A percentile compares a stretch with the other conserved stretches of the same genome.
These are phyloP conservation scores for Channa striata DNA, from an alignment of 2,797 vertebrate genomes.

Conservation along the genomic window DNA sequence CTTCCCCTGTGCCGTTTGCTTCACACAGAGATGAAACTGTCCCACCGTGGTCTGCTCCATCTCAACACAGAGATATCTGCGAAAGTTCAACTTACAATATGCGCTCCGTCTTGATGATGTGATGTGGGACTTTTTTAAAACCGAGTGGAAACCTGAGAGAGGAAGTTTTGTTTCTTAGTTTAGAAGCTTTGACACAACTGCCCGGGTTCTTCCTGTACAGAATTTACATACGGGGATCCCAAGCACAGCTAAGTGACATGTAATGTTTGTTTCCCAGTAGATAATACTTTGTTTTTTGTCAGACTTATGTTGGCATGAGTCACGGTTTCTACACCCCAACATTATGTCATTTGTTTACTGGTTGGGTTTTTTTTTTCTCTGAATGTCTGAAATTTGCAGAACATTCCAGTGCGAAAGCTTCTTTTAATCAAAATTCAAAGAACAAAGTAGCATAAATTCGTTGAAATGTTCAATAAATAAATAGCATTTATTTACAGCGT, in stretches of 20 bases:
- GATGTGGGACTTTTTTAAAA: constrained; percentile 30
- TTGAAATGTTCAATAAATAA: constrained; percentile 24
- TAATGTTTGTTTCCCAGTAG: constrained; percentile 11
- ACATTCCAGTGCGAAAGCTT: constrained; percentile 1
- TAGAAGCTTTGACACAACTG: constrained; percentile 27
- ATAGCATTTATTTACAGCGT: neutral
- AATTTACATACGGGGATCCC: constrained; percentile 61
- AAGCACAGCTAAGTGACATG: neutral
- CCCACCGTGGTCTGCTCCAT: neutral
- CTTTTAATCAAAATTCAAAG: constrained; percentile 5
- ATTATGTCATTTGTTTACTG: neutral
- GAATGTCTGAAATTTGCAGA: neutral
- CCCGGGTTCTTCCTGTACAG: constrained; percentile 41
- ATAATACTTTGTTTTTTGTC: neutral
- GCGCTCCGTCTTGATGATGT: neutral
- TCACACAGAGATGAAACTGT: neutral
- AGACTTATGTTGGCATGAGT: constrained; percentile 32
- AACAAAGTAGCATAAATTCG: neutral
- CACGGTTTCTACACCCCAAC: constrained; percentile 35
- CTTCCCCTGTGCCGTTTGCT: constrained; percentile 25
- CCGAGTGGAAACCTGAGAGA: constrained; percentile 33
- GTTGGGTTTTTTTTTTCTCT: neutral
- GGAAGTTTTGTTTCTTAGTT: constrained; percentile 60
- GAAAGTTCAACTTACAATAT: neutral
- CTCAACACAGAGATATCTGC: neutral